Base-by-base conservation (phyloP, 2,113 vertebrate species). In the Echinops telfairi region DNA sequence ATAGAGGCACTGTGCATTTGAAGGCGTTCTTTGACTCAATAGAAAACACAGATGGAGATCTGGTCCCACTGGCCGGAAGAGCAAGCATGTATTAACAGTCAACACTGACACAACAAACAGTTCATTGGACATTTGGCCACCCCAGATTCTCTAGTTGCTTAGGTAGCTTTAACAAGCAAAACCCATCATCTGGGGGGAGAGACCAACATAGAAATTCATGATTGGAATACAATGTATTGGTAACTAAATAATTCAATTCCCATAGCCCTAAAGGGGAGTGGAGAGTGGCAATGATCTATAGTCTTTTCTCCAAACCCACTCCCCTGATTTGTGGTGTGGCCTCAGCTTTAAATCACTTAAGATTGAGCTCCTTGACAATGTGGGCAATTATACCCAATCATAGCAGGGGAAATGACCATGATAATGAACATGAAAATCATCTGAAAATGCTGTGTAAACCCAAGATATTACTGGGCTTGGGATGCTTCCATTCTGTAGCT, bases 71-170 rank as follows among this genome's bases (percentile, higher is more conserved):
- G 90, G 79, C 76, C 47, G 86, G 36, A 58, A 83, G 40, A 86
- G 27, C 47, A 89, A 91, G 22, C n/a, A n/a, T 20, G n/a, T 19
- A 57, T 60, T 77, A 86, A 71, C 58, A 29, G 64, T 92, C 77
- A 40, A 23, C 77, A 87, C 57, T 91, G 75, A 95, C 25, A 93
- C 95, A 91, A 86, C 64, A 43, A 95, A 81, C 82, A 43, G 70
- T 47, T 82, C 95, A 68, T 25, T 2, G 40, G 70, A 31, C 43
- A 70, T 84, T 79, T 81, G 53, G 76, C 43, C 4, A 23, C 12
- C 62, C 68, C 75, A 31, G 89, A 27, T 85, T 84, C 83, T 75
- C 77, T 66, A 53, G 57, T 27, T 22, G 58, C 62, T 78, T 64
- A 40, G 58, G 47, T 81, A 77, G 68, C 77, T 89, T 85, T 86